Evolutionary conservation across 2,888 invertebrate species (phyloP).

Genomic region (Chrysopilus asiliformis): DNA sequence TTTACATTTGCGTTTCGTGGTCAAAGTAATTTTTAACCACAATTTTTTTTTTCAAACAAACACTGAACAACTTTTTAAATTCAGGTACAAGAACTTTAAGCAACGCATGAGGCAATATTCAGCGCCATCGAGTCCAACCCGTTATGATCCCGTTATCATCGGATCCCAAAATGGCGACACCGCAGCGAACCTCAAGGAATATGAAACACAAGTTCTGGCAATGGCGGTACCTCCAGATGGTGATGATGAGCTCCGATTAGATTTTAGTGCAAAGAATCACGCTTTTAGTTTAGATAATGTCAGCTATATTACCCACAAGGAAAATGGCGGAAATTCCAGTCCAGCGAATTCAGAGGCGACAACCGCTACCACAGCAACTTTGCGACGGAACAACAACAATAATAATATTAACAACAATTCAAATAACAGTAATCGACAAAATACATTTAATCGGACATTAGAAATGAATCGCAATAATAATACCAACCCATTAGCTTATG

Average conservation of each 20-base stretch:
- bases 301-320: slow-evolving; percentile 75
- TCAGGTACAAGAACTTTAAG: slow-evolving; percentile 76
- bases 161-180: slow-evolving; percentile 35
- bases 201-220: slow-evolving; percentile 85
- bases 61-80: slow-evolving; percentile 14
- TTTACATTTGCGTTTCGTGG: slow-evolving; percentile 90
- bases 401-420: slow-evolving; percentile 10
- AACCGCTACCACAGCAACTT: slow-evolving; percentile 59
- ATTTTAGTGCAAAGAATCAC: slow-evolving; percentile 77
- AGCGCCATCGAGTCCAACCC: slow-evolving; percentile 44
- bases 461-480: slow-evolving; percentile 32
- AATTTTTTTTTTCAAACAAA: neutral
- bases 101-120: slow-evolving; percentile 67
- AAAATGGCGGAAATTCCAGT: slow-evolving; percentile 55
- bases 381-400: slow-evolving; percentile 29
- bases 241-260: slow-evolving; percentile 67
- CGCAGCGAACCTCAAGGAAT: slow-evolving; percentile 65
- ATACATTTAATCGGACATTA: slow-evolving; percentile 33
- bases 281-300: slow-evolving; percentile 80
- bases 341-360: slow-evolving; percentile 73
- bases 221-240: slow-evolving; percentile 85
- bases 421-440: slow-evolving; percentile 30
- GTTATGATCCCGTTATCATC: slow-evolving; percentile 55
- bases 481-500: slow-evolving; percentile 30
- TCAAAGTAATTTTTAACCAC: slow-evolving; percentile 61